phyloP scores from a whole-genome alignment of 2,797 vertebrate genomes.

The Gymnoscopelus microlampas region DNA sequence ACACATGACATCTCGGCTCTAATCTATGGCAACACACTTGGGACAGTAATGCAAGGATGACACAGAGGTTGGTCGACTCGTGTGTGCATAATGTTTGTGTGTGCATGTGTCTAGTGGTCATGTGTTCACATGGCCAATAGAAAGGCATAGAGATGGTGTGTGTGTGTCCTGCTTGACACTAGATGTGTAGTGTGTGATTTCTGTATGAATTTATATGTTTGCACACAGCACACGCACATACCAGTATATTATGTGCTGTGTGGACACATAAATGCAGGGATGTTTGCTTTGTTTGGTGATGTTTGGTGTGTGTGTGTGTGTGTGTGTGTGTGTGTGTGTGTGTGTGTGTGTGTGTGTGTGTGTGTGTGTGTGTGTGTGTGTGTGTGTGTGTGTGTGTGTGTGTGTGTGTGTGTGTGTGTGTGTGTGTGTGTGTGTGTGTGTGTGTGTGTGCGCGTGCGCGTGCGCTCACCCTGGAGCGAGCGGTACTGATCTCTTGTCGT shows the following conservation, averaged over 20 bases:
- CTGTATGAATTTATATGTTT: too few relatives aligned
- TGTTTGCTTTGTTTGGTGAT: too few relatives aligned
- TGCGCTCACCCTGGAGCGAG: not conserved
- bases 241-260: too few relatives aligned
- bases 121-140: not conserved
- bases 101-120: not conserved
- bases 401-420: not conserved
- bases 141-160: not conserved
- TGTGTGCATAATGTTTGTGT: not conserved
- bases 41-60: too few relatives aligned
- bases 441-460: not conserved
- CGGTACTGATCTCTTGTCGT: slow-evolving; percentile 20
- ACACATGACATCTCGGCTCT: not conserved
- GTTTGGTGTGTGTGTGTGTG: slow-evolving; percentile 20
- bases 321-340: too few relatives aligned
- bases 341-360: too few relatives aligned
- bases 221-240: too few relatives aligned
- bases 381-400: not conserved
- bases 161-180: slow-evolving; percentile 60
- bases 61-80: too few relatives aligned
- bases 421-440: not conserved
- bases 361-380: too few relatives aligned
- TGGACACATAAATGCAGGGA: too few relatives aligned
- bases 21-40: not conserved
- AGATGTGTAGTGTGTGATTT: too few relatives aligned